These are phyloP conservation scores for Eulemur coronatus DNA, from an alignment of 2,797 vertebrate genomes.

Conservation along the genomic window DNA sequence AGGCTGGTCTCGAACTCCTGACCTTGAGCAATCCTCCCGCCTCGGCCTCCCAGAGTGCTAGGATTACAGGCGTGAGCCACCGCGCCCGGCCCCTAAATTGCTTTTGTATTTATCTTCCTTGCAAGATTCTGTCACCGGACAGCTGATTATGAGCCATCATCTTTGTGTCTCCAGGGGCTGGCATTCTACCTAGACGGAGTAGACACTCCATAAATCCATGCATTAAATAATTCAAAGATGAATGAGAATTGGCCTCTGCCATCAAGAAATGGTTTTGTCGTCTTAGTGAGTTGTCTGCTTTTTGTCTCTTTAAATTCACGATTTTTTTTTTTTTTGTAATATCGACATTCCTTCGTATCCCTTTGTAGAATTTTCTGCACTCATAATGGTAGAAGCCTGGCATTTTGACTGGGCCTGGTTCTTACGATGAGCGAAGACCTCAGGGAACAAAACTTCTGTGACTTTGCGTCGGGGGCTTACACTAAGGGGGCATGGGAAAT, in stretches of 20 bases:
- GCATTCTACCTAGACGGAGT: not conserved
- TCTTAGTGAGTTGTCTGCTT: not conserved
- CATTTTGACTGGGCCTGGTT: not conserved
- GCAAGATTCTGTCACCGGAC: not conserved
- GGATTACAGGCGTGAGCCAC: no score
- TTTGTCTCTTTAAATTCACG: not conserved
- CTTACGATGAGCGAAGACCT: not conserved
- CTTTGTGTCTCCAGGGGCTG: not conserved
- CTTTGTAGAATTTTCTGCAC: not conserved
- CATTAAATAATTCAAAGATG: not conserved
- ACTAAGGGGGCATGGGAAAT: constrained; percentile 38
- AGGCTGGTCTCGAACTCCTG: no score
- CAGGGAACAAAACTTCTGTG: not conserved
- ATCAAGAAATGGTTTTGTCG: not conserved
- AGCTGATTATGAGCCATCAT: not conserved
- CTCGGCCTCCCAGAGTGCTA: no score
- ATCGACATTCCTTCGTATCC: not conserved
- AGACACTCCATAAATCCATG: not conserved
- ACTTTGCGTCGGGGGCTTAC: not conserved
- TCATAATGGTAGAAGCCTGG: not conserved
- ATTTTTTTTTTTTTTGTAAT: not conserved
- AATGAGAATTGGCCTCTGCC: not conserved
- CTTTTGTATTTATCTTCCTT: not conserved
- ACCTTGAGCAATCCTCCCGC: no score
- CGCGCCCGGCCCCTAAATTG: not conserved